A percentile compares a stretch with the other conserved stretches of the same genome.
phyloP scores from a whole-genome alignment of 2,113 vertebrate species.

The Bos taurus region DNA sequence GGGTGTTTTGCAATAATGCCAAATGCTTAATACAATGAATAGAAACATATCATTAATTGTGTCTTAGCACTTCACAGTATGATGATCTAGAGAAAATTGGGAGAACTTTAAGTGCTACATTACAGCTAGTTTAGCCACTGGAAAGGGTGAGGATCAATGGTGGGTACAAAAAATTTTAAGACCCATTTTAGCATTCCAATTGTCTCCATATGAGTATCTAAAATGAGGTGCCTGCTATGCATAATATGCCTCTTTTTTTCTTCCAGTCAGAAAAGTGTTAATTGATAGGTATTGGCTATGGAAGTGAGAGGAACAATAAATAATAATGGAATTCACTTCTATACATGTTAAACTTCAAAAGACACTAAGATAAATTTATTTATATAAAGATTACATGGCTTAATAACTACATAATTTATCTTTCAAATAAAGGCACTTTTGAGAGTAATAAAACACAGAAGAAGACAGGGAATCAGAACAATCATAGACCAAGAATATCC shows the following conservation, averaged over 20 bases:
- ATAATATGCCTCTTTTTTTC: neutral
- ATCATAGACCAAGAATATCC: neutral
- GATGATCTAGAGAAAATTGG: constrained; percentile 17
- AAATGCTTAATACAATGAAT: constrained; percentile 28
- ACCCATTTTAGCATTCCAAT: neutral
- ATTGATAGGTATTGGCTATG: neutral
- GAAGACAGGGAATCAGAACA: neutral
- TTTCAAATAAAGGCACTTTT: neutral
- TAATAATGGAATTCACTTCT: constrained; percentile 4
- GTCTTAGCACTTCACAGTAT: constrained; percentile 25
- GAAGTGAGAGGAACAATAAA: neutral
- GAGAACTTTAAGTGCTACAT: neutral
- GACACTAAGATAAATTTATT: neutral
- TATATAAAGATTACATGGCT: neutral
- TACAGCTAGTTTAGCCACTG: neutral
- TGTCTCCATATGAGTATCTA: neutral
- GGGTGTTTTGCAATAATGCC: constrained; percentile 41
- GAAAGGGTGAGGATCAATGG: neutral
- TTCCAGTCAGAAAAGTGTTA: neutral
- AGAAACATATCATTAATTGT: constrained; percentile 49
- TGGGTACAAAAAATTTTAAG: neutral
- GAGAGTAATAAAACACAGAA: neutral
- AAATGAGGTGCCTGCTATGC: neutral
- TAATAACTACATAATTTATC: neutral
- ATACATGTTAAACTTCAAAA: neutral